phyloP scores from a whole-genome alignment of 2,113 vertebrate genomes.

The Tetrax tetrax region DNA sequence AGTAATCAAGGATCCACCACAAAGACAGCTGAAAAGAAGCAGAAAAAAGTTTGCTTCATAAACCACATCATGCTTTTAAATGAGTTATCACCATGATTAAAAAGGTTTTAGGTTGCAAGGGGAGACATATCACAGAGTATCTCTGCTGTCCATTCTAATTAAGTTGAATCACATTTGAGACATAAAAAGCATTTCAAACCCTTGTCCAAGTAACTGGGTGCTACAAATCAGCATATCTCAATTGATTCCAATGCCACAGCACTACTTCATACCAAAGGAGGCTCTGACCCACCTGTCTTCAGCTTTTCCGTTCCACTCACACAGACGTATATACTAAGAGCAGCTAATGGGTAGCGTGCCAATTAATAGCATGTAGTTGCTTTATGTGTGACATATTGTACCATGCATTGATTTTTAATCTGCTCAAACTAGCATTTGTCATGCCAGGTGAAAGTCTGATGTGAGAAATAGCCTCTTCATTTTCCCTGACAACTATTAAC shows the following conservation, averaged over 20 bases:
- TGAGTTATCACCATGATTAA: background rate
- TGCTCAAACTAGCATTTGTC: conserved; percentile 60
- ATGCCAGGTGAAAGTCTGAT: conserved; percentile 28
- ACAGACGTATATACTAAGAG: background rate
- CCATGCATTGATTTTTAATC: conserved; percentile 69
- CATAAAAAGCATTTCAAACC: background rate
- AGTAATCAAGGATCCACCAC: background rate
- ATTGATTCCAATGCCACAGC: background rate
- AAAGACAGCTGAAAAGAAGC: background rate
- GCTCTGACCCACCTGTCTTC: background rate
- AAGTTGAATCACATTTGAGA: background rate
- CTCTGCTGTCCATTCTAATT: background rate
- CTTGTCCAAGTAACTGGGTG: background rate
- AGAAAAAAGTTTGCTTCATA: background rate
- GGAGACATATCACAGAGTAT: background rate
- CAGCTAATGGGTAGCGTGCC: conserved; percentile 27
- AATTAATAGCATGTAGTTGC: conserved; percentile 55
- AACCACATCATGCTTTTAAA: background rate
- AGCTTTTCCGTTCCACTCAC: background rate
- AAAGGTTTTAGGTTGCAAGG: background rate
- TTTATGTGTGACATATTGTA: conserved; percentile 61
- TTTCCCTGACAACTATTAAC: conserved; percentile 67
- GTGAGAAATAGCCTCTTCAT: conserved; percentile 66
- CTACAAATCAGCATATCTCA: background rate
- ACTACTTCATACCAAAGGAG: background rate